These are phyloP conservation scores for Andrena camellia DNA, from an alignment of 2,888 invertebrate genomes.

Conservation along the genomic window DNA sequence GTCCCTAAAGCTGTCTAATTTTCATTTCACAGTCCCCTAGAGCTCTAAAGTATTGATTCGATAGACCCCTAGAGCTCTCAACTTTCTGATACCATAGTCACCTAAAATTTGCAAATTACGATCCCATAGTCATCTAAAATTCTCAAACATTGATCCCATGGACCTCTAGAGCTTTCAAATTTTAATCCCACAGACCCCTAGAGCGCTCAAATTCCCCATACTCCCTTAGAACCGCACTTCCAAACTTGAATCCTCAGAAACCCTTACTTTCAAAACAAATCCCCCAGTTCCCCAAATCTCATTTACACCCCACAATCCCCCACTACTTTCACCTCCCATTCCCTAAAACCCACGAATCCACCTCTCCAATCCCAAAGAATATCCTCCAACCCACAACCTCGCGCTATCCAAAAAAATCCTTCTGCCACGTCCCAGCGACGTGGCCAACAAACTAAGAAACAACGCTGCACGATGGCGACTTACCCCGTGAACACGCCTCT, in stretches of 20 bases:
- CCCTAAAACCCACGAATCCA: no score
- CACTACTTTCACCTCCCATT: no score
- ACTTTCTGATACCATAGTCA: not conserved
- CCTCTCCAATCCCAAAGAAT: no score
- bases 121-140: not conserved
- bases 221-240: not conserved
- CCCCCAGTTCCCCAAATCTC: not conserved
- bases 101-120: not conserved
- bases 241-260: not conserved
- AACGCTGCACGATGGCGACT: slow-evolving; percentile 55
- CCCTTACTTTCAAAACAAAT: not conserved
- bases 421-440: no score
- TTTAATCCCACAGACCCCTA: not conserved
- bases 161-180: not conserved
- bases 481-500: slow-evolving; percentile 55
- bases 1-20: not conserved
- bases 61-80: not conserved
- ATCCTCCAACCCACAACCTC: no score
- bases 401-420: no score
- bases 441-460: not conserved
- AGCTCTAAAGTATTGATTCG: not conserved
- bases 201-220: not conserved
- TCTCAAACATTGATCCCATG: not conserved
- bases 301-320: not conserved
- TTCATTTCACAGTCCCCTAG: not conserved